Percentiles rank a stretch among this genome's conserved stretches.
Evolutionary conservation across 2,797 vertebrate genomes (phyloP).

Genomic region (Poeciliopsis presidionis): DNA sequence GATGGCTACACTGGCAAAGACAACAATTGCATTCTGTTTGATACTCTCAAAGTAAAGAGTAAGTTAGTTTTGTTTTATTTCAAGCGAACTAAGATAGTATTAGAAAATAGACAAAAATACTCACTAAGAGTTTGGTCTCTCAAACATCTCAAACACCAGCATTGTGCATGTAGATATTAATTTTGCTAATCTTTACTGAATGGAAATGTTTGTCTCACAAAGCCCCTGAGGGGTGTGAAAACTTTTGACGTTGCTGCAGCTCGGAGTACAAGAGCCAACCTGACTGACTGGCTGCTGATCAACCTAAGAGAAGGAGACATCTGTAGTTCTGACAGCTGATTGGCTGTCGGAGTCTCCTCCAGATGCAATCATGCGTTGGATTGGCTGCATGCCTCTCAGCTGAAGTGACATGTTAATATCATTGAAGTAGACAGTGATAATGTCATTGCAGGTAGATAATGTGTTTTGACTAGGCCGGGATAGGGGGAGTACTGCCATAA

Average conservation of each 20-base stretch:
- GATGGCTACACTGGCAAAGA: too few relatives aligned
- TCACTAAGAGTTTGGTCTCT: too few relatives aligned
- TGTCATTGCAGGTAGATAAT: conserved; percentile 73
- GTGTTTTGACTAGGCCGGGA: conserved; percentile 59
- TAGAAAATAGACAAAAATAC: too few relatives aligned
- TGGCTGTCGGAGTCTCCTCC: conserved; percentile 52
- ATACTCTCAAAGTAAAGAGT: too few relatives aligned
- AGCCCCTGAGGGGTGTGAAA: not conserved
- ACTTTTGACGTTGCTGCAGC: not conserved
- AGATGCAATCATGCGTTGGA: conserved; percentile 75
- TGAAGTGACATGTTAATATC: conserved; percentile 66
- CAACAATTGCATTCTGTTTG: too few relatives aligned
- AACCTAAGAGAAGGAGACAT: conserved; percentile 75
- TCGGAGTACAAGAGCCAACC: not conserved
- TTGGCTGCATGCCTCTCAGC: conserved; percentile 74
- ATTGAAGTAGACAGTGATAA: conserved; percentile 71
- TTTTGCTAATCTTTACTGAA: not conserved
- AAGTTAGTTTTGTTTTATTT: too few relatives aligned
- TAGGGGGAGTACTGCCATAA: conserved; percentile 45
- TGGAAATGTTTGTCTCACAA: not conserved
- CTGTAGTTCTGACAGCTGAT: conserved; percentile 65
- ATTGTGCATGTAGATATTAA: not conserved
- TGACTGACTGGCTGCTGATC: conserved; percentile 46
- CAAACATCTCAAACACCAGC: too few relatives aligned
- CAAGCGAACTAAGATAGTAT: too few relatives aligned